Base-by-base conservation (phyloP, 2,888 invertebrate species). In the Crossocerus cetratus region DNA sequence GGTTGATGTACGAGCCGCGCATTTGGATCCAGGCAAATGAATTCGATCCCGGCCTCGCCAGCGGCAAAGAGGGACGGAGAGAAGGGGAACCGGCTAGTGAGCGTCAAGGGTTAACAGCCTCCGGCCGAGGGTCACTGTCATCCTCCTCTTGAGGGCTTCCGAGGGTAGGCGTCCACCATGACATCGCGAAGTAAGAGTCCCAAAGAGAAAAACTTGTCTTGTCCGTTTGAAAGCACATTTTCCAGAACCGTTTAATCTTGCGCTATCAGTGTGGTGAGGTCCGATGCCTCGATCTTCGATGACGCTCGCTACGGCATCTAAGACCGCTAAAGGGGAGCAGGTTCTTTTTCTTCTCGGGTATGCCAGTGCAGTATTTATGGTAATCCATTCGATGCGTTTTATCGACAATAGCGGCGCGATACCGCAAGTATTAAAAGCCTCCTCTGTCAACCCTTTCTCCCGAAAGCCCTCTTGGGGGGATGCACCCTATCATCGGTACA, bases 351-450 rank as follows among this genome's bases (percentile, higher is more conserved):
- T 32, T 32, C 8, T 32, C 8, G 1, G 32, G 3, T 32, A 5
- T 4, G 23, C 2, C 23, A 5, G 23, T 32, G 23, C 23, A 32
- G 83, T 86, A 85, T 84, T 86, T 85, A 86, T 84, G 86, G 85
- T 86, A 85, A 87, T 87, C 83, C 81, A 81, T 86, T 83, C 83
- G 86, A 87, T 86, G 86, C 84, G 86, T 85, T 87, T 86, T 87
- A 87, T 88, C 86, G 86, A 87, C 85, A 85, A 87, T 87, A 73
- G 83, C 76, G 72, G 77, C 57, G 79, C 83, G 80, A 80, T 82
- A 85, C 83, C 85, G 85, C 84, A 80, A 86, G 87, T 87, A 88
- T 88, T 89, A 87, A 89, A 89, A 89, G 88, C 88, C 85, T 88
- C 83, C 86, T 83, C 77, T 82, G 84, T 83, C 86, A 87, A 87